phyloP scores from a whole-genome alignment of 2,113 vertebrate species.

The Thamnophis sirtalis region DNA sequence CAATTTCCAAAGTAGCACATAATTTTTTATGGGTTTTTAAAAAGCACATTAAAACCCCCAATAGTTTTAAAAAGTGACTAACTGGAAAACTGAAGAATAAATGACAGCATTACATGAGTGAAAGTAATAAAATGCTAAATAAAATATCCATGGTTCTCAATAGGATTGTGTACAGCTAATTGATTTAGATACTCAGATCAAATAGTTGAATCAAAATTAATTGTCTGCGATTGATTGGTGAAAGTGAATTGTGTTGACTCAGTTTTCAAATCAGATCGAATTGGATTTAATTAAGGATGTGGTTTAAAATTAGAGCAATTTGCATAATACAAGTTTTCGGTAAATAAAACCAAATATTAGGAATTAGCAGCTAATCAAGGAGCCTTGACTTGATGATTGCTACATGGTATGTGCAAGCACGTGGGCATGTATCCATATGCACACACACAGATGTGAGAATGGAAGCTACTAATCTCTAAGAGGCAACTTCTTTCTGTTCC shows the following conservation, averaged over 20 bases:
- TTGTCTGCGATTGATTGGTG: not conserved
- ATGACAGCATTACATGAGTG: not conserved
- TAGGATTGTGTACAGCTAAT: not conserved
- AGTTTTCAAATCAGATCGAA: not conserved
- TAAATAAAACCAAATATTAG: not conserved
- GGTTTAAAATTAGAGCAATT: not conserved
- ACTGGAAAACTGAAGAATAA: not conserved
- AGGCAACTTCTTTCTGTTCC: not conserved
- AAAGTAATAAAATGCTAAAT: not conserved
- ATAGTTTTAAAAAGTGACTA: not conserved
- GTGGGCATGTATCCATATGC: not conserved
- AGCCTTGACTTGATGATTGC: not conserved
- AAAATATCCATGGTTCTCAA: not conserved
- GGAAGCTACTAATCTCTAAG: not conserved
- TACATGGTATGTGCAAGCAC: no score
- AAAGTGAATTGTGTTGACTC: not conserved
- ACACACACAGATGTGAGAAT: not conserved
- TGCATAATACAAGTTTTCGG: not conserved
- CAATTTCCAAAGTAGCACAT: not conserved
- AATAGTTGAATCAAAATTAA: not conserved
- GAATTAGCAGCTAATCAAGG: not conserved
- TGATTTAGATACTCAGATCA: not conserved
- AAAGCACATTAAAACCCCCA: not conserved
- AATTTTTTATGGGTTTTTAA: not conserved
- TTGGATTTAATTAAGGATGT: not conserved